A percentile compares a stretch with the other conserved stretches of the same genome.
Conservation (phyloP, 2,797 vertebrate species). For the Amazonetta brasiliensis region DNA sequence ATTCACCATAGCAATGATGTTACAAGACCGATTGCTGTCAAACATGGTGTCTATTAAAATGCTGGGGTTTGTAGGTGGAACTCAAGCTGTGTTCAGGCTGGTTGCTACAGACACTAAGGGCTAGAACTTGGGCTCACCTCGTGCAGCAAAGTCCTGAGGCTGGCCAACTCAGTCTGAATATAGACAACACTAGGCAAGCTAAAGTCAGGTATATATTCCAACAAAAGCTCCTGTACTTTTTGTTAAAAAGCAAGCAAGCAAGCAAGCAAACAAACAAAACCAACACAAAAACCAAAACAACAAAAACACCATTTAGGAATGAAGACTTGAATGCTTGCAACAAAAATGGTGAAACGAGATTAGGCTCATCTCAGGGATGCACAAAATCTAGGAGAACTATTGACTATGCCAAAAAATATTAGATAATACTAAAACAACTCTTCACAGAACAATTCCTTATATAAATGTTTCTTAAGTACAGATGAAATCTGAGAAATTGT, state of each 20-base stretch:
- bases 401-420: neutral
- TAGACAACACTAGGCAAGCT: neutral
- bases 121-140: neutral
- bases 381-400: neutral
- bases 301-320: neutral
- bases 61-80: neutral
- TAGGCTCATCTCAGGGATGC: neutral
- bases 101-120: neutral
- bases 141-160: neutral
- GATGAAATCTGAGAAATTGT: neutral
- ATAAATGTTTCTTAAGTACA: constrained; percentile 1
- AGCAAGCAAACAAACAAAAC: too few species aligned
- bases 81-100: neutral
- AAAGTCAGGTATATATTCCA: neutral
- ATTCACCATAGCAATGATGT: neutral
- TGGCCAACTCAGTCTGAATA: neutral
- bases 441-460: neutral
- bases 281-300: too few species aligned
- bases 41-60: neutral
- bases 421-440: neutral
- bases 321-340: neutral
- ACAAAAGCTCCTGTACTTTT: neutral
- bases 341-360: neutral
- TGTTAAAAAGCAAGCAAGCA: fast-evolving
- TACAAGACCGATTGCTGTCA: neutral